phyloP scores from a whole-genome alignment of 2,797 vertebrate species.

The Tenualosa thibaudeaui region DNA sequence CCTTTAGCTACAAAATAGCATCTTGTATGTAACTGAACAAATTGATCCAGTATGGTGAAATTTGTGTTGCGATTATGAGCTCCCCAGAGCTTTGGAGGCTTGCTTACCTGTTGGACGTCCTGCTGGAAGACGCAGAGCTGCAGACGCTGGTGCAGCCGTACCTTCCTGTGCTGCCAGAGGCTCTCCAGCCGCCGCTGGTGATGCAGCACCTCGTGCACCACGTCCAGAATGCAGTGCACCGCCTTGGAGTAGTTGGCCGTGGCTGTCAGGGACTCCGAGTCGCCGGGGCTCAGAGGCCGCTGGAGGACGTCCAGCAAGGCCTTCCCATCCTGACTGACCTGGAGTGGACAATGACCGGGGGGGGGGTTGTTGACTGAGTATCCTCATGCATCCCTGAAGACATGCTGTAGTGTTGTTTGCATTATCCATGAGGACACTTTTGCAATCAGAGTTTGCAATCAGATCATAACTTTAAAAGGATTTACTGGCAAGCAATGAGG shows the following conservation, averaged over 20 bases:
- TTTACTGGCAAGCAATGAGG: not conserved
- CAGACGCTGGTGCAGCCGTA: constrained; percentile 93
- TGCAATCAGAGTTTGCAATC: not conserved
- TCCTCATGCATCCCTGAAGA: not conserved
- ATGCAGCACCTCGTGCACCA: constrained; percentile 95
- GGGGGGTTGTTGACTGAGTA: not conserved
- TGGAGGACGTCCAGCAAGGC: constrained; percentile 94
- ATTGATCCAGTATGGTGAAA: too few species aligned
- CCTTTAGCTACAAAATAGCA: not conserved
- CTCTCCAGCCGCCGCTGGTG: constrained; percentile 94
- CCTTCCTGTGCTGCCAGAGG: constrained; percentile 97
- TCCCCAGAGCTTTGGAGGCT: too few species aligned
- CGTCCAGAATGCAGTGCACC: constrained; percentile 90
- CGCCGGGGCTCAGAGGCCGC: constrained; percentile 92
- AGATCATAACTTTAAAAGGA: not conserved
- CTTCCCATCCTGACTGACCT: constrained; percentile 99
- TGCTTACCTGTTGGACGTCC: constrained; percentile 93
- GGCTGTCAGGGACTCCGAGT: constrained; percentile 94
- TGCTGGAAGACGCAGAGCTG: constrained; percentile 99
- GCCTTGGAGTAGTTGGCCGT: constrained; percentile 98
- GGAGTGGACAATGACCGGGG: constrained; percentile 13
- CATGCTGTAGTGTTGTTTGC: not conserved
- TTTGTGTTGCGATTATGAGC: too few species aligned
- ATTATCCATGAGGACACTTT: not conserved
- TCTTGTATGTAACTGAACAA: too few species aligned